Evolutionary conservation across 2,113 vertebrate species (phyloP), one percentile per base, ranked within the genome.

Genomic region (Oryzias javanicus): DNA sequence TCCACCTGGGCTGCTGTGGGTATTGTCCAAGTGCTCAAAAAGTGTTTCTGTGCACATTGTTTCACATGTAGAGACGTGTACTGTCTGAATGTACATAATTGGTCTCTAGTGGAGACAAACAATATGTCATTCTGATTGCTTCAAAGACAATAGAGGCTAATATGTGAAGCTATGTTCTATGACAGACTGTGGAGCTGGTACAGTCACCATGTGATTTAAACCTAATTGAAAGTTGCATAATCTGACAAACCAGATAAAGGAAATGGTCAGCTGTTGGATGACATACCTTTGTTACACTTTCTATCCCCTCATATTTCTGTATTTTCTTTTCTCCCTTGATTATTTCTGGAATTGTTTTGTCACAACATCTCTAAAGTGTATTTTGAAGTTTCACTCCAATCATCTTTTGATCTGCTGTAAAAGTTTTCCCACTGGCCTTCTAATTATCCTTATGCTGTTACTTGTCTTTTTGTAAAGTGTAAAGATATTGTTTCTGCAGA

Each of bases 1-100:
- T 83, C 72, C 67, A 82, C 80, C 81, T 78, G 55, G 57, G 83
- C 72, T 76, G 83, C 67, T 42, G 48, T 78, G 81, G 66, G 81
- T 75, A 76, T 72, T 68, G 81, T 74, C 73, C 79, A 51, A 45
- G 40, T 46, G n/a, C 44, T 49, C 52, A 15, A 60, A 63, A 49
- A 35, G 60, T 60, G 69, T 67, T 64, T 70, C 41, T 66, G 29
- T 51, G 65, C 25, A 14, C 70, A 24, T 50, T 42, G 72, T 85
- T 79, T 84, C 79, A 78, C 72, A 74, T 81, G 70, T 41, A 50
- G 19, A 67, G 44, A 57, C 76, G 56, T 75, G 69, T 78, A 58
- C 22, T 53, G 67, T 67, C 69, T 64, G 70, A 45, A 64, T 68
- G 67, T 17, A 48, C 51, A 70, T 50, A 68, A 77, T 29, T 19